Conservation (phyloP, 1,140 invertebrate genomes). For the Tetragnatha versicolor region DNA sequence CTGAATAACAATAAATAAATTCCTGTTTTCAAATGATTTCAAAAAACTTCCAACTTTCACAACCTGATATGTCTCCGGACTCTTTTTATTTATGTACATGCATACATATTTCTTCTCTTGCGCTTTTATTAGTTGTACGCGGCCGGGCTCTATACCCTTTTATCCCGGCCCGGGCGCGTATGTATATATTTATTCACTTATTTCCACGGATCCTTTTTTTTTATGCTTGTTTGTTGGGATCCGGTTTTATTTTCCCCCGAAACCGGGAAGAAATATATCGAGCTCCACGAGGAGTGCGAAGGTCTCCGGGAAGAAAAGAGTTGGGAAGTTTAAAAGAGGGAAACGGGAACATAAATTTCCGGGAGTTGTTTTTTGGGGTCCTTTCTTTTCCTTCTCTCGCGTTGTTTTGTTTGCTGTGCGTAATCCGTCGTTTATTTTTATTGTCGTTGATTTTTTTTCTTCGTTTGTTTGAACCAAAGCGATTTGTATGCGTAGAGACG, state of each 20-base stretch:
- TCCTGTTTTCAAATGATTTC: slow-evolving; percentile 41
- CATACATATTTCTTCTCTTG: background rate
- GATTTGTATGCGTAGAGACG: slow-evolving; percentile 24
- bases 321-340: slow-evolving; percentile 16
- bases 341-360: slow-evolving; percentile 36
- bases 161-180: background rate
- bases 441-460: slow-evolving; percentile 14
- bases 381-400: background rate
- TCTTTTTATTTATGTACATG: background rate
- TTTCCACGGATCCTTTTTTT: background rate
- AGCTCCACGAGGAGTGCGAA: background rate
- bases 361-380: background rate
- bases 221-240: background rate
- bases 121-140: background rate
- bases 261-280: slow-evolving; percentile 6
- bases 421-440: background rate
- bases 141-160: background rate
- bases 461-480: background rate
- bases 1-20: slow-evolving; percentile 21
- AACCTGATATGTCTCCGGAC: slow-evolving; percentile 4
- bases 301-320: background rate
- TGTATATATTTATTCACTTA: slow-evolving; percentile 27
- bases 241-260: background rate
- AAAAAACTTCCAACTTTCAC: slow-evolving; percentile 30
- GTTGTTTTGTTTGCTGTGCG: background rate